phyloP scores from a whole-genome alignment of 2,888 invertebrate species.

The Mystacides longicornis region DNA sequence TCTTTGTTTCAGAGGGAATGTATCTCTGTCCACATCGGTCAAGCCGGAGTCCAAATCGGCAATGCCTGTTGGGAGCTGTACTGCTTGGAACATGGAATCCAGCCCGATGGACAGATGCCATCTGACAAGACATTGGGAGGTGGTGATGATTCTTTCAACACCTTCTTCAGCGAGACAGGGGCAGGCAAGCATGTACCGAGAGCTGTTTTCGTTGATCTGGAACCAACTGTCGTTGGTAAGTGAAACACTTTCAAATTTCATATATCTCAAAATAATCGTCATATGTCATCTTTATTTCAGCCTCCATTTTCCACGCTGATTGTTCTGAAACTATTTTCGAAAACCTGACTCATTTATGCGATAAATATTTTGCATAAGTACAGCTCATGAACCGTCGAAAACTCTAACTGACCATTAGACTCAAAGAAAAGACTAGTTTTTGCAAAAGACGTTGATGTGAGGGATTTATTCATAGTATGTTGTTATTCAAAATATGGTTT shows the following conservation, averaged over 20 bases:
- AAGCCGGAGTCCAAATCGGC: constrained; percentile 77
- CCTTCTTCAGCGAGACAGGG: constrained; percentile 70
- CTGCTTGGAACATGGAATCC: constrained; percentile 77
- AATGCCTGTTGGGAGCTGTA: constrained; percentile 84
- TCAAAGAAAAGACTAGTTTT: too few species aligned
- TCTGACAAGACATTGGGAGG: constrained; percentile 68
- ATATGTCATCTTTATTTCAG: too few species aligned
- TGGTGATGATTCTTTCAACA: constrained; percentile 70
- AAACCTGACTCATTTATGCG: too few species aligned
- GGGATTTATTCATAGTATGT: too few species aligned
- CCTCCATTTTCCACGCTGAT: too few species aligned
- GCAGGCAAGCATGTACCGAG: constrained; percentile 82
- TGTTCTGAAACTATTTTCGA: too few species aligned
- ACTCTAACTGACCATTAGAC: too few species aligned
- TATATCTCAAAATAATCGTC: not conserved
- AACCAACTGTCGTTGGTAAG: constrained; percentile 86
- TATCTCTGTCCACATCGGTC: constrained; percentile 66
- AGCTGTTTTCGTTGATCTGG: constrained; percentile 84
- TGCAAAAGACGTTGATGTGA: too few species aligned
- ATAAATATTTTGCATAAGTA: too few species aligned
- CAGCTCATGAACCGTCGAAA: too few species aligned
- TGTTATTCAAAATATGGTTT: too few species aligned
- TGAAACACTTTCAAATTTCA: constrained; percentile 14
- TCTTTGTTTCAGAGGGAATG: constrained; percentile 54
- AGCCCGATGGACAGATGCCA: constrained; percentile 82